A percentile compares a stretch with the other conserved stretches of the same genome.
Evolutionary conservation across 2,797 vertebrate genomes (phyloP).

Genomic region (Sebastolobus alascanus): DNA sequence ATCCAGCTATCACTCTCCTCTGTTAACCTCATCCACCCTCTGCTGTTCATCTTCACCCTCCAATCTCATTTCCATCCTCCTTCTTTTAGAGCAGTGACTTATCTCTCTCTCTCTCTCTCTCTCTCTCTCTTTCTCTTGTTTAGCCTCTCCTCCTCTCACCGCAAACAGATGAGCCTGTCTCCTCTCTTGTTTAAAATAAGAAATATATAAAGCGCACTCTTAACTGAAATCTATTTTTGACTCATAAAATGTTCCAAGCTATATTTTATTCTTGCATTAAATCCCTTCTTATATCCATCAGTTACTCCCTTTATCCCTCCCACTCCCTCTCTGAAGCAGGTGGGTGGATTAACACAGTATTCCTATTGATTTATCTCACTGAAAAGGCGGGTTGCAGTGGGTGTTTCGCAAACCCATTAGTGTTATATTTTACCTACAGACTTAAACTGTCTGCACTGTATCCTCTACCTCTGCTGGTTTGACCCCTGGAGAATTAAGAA

Average conservation of each 20-base stretch:
- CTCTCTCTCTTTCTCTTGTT: slow-evolving; percentile 3
- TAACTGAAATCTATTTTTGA: slow-evolving; percentile 50
- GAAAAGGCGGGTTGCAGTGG: slow-evolving; percentile 20
- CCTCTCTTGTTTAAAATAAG: slow-evolving; percentile 12
- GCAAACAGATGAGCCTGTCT: slow-evolving; percentile 40
- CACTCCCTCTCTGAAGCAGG: slow-evolving; percentile 27
- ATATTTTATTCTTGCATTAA: slow-evolving; percentile 54
- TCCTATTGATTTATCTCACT: slow-evolving; percentile 45
- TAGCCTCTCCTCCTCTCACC: slow-evolving; percentile 37
- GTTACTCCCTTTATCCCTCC: slow-evolving; percentile 32
- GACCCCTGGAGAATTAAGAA: slow-evolving; percentile 47
- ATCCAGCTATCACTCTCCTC: slow-evolving; percentile 30
- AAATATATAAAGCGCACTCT: slow-evolving; percentile 10
- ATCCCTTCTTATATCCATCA: slow-evolving; percentile 31
- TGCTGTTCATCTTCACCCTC: slow-evolving; percentile 18
- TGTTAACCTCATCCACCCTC: background rate
- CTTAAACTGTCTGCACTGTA: slow-evolving; percentile 1
- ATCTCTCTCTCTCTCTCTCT: slow-evolving; percentile 8
- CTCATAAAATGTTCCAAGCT: slow-evolving; percentile 33
- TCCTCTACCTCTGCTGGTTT: slow-evolving; percentile 20
- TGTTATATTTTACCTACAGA: slow-evolving; percentile 12
- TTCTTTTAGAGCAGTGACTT: slow-evolving; percentile 16
- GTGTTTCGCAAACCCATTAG: slow-evolving; percentile 14
- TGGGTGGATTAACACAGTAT: slow-evolving; percentile 43
- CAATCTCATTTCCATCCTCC: slow-evolving; percentile 32